Evolutionary conservation across 2,113 vertebrate species (phyloP).

Genomic region (Acrocephalus arundinaceus): DNA sequence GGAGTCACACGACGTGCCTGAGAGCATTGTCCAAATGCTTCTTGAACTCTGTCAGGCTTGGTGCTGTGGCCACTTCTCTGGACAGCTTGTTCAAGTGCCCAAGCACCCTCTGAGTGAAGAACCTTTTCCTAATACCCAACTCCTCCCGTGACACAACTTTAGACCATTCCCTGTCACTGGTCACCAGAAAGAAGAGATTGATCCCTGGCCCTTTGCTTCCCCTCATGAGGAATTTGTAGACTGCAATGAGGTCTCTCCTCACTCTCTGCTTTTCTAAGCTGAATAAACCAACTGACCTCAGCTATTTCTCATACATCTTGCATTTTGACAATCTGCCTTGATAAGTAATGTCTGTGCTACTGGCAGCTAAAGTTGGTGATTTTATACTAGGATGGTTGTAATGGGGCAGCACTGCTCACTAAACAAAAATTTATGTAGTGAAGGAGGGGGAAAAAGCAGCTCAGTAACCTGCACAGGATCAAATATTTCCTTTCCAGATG

Average conservation of each 20-base stretch:
- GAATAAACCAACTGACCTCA: background rate
- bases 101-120: background rate
- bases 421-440: background rate
- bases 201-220: background rate
- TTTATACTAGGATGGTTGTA: background rate
- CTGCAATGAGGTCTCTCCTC: background rate
- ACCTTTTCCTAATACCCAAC: background rate
- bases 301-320: background rate
- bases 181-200: background rate
- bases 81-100: background rate
- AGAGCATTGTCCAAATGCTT: background rate
- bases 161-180: background rate
- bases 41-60: background rate
- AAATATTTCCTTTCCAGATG: background rate
- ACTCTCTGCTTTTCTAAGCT: background rate
- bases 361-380: background rate
- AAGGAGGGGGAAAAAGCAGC: accelerated
- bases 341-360: background rate
- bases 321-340: background rate
- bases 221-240: background rate
- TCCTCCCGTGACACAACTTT: background rate
- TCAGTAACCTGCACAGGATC: background rate
- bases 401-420: background rate
- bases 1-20: background rate
- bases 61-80: background rate